phyloP scores from a whole-genome alignment of 1,140 invertebrate species.

The Lepidurus couesii region DNA sequence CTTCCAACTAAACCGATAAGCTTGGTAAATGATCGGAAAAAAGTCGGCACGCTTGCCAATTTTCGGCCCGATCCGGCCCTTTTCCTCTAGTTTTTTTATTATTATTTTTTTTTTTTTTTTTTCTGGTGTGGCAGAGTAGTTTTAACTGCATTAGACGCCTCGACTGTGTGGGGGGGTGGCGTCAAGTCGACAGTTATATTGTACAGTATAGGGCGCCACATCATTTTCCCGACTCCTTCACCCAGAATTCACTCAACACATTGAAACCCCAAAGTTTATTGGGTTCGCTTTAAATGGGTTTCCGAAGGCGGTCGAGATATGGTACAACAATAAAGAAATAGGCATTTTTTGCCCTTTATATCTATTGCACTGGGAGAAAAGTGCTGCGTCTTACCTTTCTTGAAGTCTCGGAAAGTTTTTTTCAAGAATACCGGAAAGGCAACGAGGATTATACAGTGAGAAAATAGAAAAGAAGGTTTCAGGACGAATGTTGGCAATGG shows the following conservation, averaged over 20 bases:
- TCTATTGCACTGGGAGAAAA: neutral
- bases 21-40: conserved; percentile 9
- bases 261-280: neutral
- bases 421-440: neutral
- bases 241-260: neutral
- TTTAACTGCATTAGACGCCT: neutral
- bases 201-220: neutral
- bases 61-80: neutral
- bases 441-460: no score
- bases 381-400: neutral
- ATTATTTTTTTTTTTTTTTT: neutral
- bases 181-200: neutral
- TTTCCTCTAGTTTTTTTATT: neutral
- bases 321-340: neutral
- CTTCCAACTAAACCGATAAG: neutral
- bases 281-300: neutral
- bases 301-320: neutral
- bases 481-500: no score
- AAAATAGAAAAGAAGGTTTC: no score
- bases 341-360: neutral
- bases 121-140: neutral
- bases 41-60: neutral
- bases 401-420: neutral
- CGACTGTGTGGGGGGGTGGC: neutral
- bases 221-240: neutral